phyloP scores from a whole-genome alignment of 2,113 vertebrate genomes.

The Blennius ocellaris region DNA sequence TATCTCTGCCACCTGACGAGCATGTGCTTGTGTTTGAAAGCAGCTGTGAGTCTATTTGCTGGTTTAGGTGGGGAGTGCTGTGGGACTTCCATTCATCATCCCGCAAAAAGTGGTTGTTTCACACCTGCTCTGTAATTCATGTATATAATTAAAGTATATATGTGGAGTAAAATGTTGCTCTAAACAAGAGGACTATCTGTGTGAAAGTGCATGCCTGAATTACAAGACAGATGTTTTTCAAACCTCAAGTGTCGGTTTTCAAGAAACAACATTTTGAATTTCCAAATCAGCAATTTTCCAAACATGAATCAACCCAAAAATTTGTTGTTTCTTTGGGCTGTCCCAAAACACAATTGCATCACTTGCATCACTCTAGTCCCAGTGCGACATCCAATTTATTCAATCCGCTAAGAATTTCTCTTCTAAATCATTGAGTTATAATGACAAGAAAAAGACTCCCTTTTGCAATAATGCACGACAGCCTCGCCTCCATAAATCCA shows the following conservation, averaged over 20 bases:
- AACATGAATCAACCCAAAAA: constrained; percentile 28
- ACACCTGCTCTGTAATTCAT: constrained; percentile 46
- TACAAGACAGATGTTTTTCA: neutral
- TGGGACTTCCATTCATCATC: constrained; percentile 21
- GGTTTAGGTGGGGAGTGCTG: constrained; percentile 1
- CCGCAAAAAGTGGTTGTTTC: constrained; percentile 17
- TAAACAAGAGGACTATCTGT: neutral
- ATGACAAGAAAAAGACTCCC: constrained; percentile 49
- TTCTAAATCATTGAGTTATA: constrained; percentile 51
- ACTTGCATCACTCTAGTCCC: constrained; percentile 19
- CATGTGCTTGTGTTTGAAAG: constrained; percentile 5
- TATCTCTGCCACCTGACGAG: constrained; percentile 54
- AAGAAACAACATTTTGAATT: constrained; percentile 37
- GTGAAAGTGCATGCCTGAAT: constrained; percentile 5
- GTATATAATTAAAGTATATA: constrained; percentile 44
- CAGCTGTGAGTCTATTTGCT: constrained; percentile 15
- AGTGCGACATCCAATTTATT: constrained; percentile 41
- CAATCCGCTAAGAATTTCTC: constrained; percentile 23
- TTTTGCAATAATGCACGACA: constrained; percentile 42
- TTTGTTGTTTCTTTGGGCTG: constrained; percentile 14
- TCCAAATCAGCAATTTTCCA: constrained; percentile 26
- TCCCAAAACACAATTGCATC: constrained; percentile 10
- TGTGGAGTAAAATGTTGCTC: constrained; percentile 7
- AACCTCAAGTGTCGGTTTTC: constrained; percentile 4
- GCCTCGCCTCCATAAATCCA: constrained; percentile 52